Evolutionary conservation across 2,113 vertebrate genomes (phyloP).

Genomic region (Caracal caracal): DNA sequence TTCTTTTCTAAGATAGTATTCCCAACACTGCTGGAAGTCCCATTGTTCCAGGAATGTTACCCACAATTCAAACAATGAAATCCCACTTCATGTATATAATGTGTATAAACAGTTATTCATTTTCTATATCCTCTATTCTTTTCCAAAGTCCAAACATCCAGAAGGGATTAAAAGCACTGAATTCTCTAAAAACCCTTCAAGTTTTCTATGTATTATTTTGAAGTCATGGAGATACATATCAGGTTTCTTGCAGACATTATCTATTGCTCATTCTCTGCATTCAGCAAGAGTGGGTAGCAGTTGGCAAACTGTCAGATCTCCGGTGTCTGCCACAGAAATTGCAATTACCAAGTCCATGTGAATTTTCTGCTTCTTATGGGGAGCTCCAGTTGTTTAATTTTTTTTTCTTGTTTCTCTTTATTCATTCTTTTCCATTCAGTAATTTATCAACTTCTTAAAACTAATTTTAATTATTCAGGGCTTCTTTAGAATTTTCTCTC

Average conservation of each 20-base stretch:
- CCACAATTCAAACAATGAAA: background rate
- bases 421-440: background rate
- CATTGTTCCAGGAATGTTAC: constrained; percentile 24
- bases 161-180: background rate
- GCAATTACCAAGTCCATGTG: background rate
- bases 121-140: background rate
- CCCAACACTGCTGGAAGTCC: too few relatives aligned
- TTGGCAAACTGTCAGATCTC: constrained; percentile 14
- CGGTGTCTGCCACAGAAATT: background rate
- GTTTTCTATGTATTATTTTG: background rate
- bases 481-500: background rate
- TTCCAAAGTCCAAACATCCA: background rate
- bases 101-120: background rate
- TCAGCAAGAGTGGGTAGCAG: background rate
- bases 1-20: background rate
- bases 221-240: background rate
- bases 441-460: constrained; percentile 24
- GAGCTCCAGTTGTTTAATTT: background rate
- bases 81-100: background rate
- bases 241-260: background rate
- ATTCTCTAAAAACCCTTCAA: background rate
- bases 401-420: background rate
- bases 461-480: background rate
- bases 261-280: background rate
- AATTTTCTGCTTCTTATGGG: background rate